Conservation (phyloP, 2,888 invertebrate species). For the Venusia cambrica region DNA sequence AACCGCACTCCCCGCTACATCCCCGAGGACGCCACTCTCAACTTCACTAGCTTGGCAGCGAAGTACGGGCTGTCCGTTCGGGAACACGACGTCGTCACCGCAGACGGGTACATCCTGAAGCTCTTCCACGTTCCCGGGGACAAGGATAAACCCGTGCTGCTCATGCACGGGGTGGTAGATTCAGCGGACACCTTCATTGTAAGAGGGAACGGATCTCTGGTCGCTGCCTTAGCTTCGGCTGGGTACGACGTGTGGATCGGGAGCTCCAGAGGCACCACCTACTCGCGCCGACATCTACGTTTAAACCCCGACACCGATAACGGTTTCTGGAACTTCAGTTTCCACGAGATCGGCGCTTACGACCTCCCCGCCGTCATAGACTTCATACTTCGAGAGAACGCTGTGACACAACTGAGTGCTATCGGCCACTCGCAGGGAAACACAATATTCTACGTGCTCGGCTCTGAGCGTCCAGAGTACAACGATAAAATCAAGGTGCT, state of each 20-base stretch:
- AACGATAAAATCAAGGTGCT: slow-evolving; percentile 75
- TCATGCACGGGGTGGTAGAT: slow-evolving; percentile 47
- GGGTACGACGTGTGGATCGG: slow-evolving; percentile 70
- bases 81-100: slow-evolving; percentile 39
- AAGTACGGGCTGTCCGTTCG: slow-evolving; percentile 29
- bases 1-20: slow-evolving; percentile 2
- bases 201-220: slow-evolving; percentile 39
- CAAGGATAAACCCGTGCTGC: slow-evolving; percentile 32
- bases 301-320: slow-evolving; percentile 48
- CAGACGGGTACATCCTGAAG: slow-evolving; percentile 44
- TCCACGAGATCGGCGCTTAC: slow-evolving; percentile 84
- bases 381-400: slow-evolving; percentile 54
- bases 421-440: slow-evolving; percentile 86
- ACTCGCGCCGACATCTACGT: slow-evolving; percentile 72
- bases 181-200: slow-evolving; percentile 42
- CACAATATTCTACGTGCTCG: slow-evolving; percentile 74
- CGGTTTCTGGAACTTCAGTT: slow-evolving; percentile 77
- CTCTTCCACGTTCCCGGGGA: slow-evolving; percentile 38
- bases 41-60: slow-evolving; percentile 26
- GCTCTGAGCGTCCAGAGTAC: slow-evolving; percentile 72
- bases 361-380: slow-evolving; percentile 84
- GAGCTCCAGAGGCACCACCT: slow-evolving; percentile 80
- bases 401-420: slow-evolving; percentile 75
- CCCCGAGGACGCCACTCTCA: slow-evolving; percentile 24
- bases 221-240: slow-evolving; percentile 52